A percentile compares a stretch with the other conserved stretches of the same genome.
Evolutionary conservation across 2,888 invertebrate species (phyloP).

Genomic region (Elmis aenea): DNA sequence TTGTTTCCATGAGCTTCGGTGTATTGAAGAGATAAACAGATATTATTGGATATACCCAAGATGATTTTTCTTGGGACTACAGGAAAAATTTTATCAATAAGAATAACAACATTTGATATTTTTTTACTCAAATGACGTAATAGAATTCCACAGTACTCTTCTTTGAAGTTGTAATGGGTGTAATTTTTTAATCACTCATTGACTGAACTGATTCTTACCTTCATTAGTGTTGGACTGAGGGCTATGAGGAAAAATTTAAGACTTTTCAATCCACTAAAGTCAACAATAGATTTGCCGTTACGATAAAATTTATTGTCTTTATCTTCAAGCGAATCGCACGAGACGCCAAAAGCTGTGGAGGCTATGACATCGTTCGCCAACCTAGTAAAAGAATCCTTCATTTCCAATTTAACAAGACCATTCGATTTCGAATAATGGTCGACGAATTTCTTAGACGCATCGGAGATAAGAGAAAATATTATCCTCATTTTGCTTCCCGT

Average conservation of each 20-base stretch:
- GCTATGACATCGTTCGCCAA: constrained; percentile 48
- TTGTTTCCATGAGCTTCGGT: too few species aligned
- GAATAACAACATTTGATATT: too few species aligned
- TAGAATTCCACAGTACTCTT: too few species aligned
- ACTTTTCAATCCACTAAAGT: too few species aligned
- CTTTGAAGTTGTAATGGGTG: too few species aligned
- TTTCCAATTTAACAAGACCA: background rate
- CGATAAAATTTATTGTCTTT: constrained; percentile 46
- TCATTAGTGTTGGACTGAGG: background rate
- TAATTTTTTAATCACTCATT: too few species aligned
- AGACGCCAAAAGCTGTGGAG: constrained; percentile 46
- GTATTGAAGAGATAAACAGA: too few species aligned
- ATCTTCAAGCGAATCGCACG: constrained; percentile 49
- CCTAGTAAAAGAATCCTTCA: constrained; percentile 20
- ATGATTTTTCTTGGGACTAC: too few species aligned
- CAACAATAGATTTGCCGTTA: background rate
- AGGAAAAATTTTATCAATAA: too few species aligned
- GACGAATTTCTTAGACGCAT: background rate
- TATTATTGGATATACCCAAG: too few species aligned
- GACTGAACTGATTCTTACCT: background rate
- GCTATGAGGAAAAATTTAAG: background rate
- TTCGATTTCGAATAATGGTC: background rate
- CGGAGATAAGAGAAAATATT: constrained; percentile 33
- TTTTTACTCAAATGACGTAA: too few species aligned
- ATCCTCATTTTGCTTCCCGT: constrained; percentile 40